Base-by-base conservation (phyloP, 2,797 vertebrate species). In the Enteromius afrohamiltoni region DNA sequence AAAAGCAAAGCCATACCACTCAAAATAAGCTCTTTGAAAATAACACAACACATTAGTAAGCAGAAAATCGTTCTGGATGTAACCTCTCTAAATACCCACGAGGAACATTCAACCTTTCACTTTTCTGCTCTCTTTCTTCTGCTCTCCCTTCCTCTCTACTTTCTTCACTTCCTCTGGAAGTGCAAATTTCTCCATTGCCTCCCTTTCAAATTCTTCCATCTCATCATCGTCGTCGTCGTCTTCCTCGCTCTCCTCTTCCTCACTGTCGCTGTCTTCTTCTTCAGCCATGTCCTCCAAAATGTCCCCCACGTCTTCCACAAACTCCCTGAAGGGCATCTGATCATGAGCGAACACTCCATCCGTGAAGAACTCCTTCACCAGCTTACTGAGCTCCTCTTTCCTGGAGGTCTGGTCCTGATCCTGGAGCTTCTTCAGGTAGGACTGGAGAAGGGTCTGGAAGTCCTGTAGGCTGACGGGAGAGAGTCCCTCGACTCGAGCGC, bases 201-300 rank as follows among this genome's bases (percentile, higher is more conserved):
- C 94, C 8, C 21, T 86, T 84, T 92, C 93, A 70, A 96, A 95
- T 29, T 40, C 89, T 3, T 95, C 93, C 93, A 96, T 94, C 81
- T 94, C 94, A 0, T 94, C 89, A 0, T 79, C 58, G 1, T 79
- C 45, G 1, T 79, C 45, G 13, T 47, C 91, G 88, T 1, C 69
- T 13, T 95, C 92, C 1, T 45, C 87, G 0, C 95, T 94, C 1
- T 91, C 95, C 0, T 87, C 89, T 0, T 92, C 84, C 0, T 94
- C 89, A 0, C 0, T 91, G 90, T 1, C 69, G 1, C 0, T 91
- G 89, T 1, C 68, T 16, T 96, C 92, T 2, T 40, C 87, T 84
- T 94, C 88, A 0, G 95, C 97, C 91, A 95, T 88, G 75, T 97
- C 96, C 88, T 99, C 97, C 87, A 99, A 90, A 85, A 97, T 94